Base-by-base conservation (phyloP, 2,888 invertebrate species). In the Dynastes maya region DNA sequence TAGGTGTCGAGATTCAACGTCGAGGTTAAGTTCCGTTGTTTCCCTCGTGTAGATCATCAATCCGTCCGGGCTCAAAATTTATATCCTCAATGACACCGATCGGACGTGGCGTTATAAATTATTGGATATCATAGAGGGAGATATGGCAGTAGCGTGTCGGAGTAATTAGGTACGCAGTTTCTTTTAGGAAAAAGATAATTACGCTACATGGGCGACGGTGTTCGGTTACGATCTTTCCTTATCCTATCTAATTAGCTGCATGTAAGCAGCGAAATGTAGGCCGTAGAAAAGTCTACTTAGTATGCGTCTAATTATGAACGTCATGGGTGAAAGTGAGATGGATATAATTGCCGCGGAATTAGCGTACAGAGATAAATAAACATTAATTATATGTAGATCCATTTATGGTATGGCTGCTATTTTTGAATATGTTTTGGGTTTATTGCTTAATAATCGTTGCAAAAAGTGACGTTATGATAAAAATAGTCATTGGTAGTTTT, bases 11-110 rank as follows among this genome's bases (percentile, higher is more conserved):
- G 72, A 74, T 45, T 61, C 72, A 74, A 27, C 72, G 40, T 74
- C 72, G 72, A 72, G 78, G 71, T 78, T 72, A 72, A 78, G 63
- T 63, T 63, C 78, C 78, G 78, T 72, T 63, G 72, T 74, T 61
- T 74, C 72, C 61, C 51, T 51, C 68, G 51, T 68, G 16, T 13
- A 40, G 61, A 74, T 74, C 40, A 45, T 45, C 61, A 61, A 74
- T 74, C 61, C 55, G 55, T 55, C 45, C 32, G 5, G 72, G 61
- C 11, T 61, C 9, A 61, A 74, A 58, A 55, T 55, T 74, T 55
- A 63, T 45, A 61, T 68, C 11, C 29, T 29, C 68, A 45, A 37
- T 55, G 29, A 32, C 55, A 55, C 22, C 55, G 71, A 32, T 55
- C 61, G 27, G 9, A 61, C 45, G 11, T 29, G 13, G 51, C 27